Evolutionary conservation across 2,797 vertebrate species (phyloP).

Genomic region (Sphenopsis melanotis): DNA sequence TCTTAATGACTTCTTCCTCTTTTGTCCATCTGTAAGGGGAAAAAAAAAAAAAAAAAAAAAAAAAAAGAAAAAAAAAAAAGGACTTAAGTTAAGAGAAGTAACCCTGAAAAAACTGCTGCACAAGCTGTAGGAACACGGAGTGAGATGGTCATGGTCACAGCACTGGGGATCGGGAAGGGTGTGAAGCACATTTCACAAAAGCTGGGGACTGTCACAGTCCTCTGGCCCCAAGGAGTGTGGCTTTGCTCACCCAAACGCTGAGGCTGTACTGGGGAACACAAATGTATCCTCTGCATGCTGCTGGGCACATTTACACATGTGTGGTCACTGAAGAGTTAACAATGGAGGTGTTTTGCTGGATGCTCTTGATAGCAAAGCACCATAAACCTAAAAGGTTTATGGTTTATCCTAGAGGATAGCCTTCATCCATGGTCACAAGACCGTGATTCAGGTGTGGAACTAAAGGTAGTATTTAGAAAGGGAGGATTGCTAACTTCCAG

Average conservation of each 20-base stretch:
- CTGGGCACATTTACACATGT: fast-evolving
- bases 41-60: not conserved
- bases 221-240: not conserved
- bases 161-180: not conserved
- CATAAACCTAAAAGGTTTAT: not conserved
- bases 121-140: not conserved
- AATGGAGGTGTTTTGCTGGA: not conserved
- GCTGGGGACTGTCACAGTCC: not conserved
- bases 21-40: slow-evolving; percentile 86
- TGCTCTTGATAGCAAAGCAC: not conserved
- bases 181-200: not conserved
- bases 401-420: not conserved
- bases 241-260: not conserved
- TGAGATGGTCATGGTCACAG: not conserved
- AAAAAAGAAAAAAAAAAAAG: not conserved
- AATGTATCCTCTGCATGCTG: not conserved
- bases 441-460: not conserved
- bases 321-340: not conserved
- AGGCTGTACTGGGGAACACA: not conserved
- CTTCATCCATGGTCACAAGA: not conserved
- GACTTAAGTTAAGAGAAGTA: not conserved
- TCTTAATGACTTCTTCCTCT: slow-evolving; percentile 92
- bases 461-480: not conserved
- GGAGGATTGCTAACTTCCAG: not conserved
- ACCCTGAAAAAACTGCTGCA: not conserved